Base-by-base conservation (phyloP, 2,797 vertebrate species). In the Eleutherodactylus coqui region DNA sequence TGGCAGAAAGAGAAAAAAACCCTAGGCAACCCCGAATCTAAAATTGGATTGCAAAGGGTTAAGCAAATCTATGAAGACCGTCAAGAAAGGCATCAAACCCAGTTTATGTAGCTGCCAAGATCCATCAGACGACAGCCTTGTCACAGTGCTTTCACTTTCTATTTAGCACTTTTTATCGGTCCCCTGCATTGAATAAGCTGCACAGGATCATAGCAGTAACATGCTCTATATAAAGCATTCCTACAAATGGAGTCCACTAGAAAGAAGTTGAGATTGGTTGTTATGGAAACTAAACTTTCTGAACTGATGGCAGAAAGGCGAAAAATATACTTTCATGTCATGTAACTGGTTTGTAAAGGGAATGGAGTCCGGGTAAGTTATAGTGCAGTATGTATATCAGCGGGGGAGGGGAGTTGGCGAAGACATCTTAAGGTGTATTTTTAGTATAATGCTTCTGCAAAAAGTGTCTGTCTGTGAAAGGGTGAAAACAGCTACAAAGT, bases 211-310 rank as follows among this genome's bases (percentile, higher is more conserved):
- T 72, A 45, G 82, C 67, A 83, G 67, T 70, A n/a, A 60, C 36
- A 51, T 79, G 51, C 83, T 88, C 85, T 83, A 86, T 89, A 85
- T 89, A 89, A 87, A 90, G 77, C 47, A 2, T 82, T 86, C 58
- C 58, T 51, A 83, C 67, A 87, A 85, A 90, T 87, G 87, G 88
- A 85, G 80, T 79, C 85, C 64, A 82, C 60, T 70, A 75, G 82
- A 78, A 89, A 80, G 79, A 73, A 87, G 79, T 85, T 88, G 85
- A 84, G 85, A 79, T 80, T 78, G 80, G 89, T 89, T 88, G 86
- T 80, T 88, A 89, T 88, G 84, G 86, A 79, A 89, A 89, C 79
- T 75, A 85, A 89, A 88, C 72, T 89, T 89, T 89, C 76, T 60
- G 76, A 87, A 89, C 85, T 87, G 81, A 79, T 58, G 9, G 51